Conservation (phyloP, 2,113 vertebrate genomes). For the Tonatia bakeri region DNA sequence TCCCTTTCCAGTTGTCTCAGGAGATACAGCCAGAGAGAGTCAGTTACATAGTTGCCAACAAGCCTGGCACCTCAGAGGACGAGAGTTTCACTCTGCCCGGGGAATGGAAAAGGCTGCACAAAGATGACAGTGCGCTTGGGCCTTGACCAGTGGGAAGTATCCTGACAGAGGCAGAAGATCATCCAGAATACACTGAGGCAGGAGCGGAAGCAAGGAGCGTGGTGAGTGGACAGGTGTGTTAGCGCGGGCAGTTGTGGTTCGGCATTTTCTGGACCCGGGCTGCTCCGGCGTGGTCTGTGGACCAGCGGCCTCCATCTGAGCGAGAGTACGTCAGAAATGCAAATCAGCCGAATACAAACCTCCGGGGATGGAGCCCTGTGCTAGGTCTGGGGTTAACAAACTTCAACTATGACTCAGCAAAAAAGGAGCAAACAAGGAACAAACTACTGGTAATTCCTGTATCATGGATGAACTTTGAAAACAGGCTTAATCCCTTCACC, state of each 20-base stretch:
- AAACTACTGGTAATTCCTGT: too few species aligned
- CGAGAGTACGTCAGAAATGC: neutral
- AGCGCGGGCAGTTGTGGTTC: neutral
- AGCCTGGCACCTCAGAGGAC: neutral
- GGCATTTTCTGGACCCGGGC: neutral
- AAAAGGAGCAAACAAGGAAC: neutral
- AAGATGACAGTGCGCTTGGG: neutral
- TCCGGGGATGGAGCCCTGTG: neutral
- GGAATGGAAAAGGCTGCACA: neutral
- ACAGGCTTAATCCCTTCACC: too few species aligned
- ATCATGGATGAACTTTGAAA: neutral
- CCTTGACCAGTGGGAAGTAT: neutral
- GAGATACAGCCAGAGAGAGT: neutral
- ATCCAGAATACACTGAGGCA: neutral
- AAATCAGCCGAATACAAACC: neutral
- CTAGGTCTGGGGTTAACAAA: neutral
- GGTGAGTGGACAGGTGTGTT: neutral
- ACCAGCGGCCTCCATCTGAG: neutral
- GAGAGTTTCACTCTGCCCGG: fast-evolving
- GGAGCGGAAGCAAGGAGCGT: neutral
- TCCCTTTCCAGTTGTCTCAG: neutral
- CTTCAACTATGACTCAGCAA: neutral
- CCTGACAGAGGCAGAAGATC: neutral
- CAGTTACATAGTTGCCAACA: neutral
- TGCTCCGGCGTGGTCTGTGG: neutral